Base-by-base conservation (phyloP, 2,113 vertebrate species). In the Tor tambroides region DNA sequence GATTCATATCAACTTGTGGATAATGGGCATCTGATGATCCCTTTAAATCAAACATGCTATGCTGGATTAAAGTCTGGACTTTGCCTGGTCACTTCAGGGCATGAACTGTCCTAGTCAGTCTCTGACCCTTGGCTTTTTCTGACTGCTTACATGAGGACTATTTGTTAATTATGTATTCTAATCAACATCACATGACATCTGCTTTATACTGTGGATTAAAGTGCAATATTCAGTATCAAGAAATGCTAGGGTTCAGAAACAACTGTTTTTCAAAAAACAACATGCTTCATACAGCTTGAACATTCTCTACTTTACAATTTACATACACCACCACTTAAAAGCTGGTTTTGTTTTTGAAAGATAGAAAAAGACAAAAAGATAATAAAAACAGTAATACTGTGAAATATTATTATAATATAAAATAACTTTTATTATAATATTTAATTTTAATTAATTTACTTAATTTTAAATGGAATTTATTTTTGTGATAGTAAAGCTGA, bases 131-230 rank as follows among this genome's bases (percentile, higher is more conserved):
- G 72, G 11, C 46, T 38, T 38, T 72, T 19, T 72, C 35, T 72
- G 19, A 72, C 19, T 54, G 26, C 26, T 77, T 77, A 51, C n/a
- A 28, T 3, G 19, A 51, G 15, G 0, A 9, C n/a, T 74, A 43
- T 74, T 75, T 1, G 5, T 38, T 72, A 38, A 38, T 72, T 72
- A 72, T 23, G 35, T 41, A n/a, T 41, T 72, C 9, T 72, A 35
- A 69, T 32, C 3, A 69, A 32, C 17, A 38, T 23, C 21, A 2
- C 19, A 71, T 71, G 35, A 72, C 21, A 72, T 72, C 35, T 72
- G 19, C 69, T 72, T 72, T 72, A 72, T 41, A 41, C 19, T 72
- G 69, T 10, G 69, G 7, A 72, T 35, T 71, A 71, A 71, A 71
- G 17, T 1, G 28, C 28, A 17, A 14, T 17, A 19, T 32, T 69